These are phyloP conservation scores for Tenebrio molitor DNA, from an alignment of 1,140 invertebrate species.

Conservation along the genomic window DNA sequence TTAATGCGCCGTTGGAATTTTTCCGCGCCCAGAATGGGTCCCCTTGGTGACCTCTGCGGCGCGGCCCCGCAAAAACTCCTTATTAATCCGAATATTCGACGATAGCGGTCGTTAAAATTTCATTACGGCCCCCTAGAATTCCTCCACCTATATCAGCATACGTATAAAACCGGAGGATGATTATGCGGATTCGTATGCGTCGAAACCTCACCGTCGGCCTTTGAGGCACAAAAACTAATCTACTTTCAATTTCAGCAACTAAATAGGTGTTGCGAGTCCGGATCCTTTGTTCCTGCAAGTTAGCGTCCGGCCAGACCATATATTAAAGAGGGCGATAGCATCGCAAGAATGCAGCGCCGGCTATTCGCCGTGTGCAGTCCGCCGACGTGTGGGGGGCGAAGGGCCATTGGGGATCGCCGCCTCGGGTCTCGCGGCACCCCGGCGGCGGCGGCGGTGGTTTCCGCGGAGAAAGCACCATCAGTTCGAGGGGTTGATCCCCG, in stretches of 20 bases:
- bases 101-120: constrained; percentile 39
- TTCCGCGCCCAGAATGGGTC: no score
- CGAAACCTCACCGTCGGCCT: constrained; percentile 23
- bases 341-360: constrained; percentile 52
- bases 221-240: constrained; percentile 43
- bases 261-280: constrained; percentile 48
- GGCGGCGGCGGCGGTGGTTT: no score
- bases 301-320: constrained; percentile 48
- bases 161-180: constrained; percentile 28
- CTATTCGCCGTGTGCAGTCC: constrained; percentile 44
- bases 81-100: no score
- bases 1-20: no score
- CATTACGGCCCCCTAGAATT: constrained; percentile 26
- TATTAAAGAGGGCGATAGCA: constrained; percentile 53
- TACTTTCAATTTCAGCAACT: constrained; percentile 47
- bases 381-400: constrained; percentile 35
- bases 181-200: constrained; percentile 36
- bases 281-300: constrained; percentile 49
- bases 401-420: constrained; percentile 39
- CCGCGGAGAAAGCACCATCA: no score
- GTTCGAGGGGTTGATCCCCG: no score
- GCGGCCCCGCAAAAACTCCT: no score
- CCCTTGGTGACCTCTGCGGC: no score
- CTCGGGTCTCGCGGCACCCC: no score
- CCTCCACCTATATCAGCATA: constrained; percentile 13